These are phyloP conservation scores for Ostrea denselamellosa DNA, from an alignment of 1,140 invertebrate genomes.

Conservation along the genomic window DNA sequence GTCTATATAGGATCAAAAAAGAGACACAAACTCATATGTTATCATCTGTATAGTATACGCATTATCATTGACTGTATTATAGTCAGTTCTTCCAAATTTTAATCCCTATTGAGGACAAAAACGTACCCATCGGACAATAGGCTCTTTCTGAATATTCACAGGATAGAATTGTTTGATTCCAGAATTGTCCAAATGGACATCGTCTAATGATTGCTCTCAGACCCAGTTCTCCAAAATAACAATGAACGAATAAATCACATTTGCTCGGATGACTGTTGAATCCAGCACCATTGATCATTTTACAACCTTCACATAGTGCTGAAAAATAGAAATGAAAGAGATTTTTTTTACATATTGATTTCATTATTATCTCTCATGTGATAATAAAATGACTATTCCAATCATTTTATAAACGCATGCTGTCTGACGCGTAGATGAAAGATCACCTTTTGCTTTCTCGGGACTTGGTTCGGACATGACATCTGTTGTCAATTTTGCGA, in stretches of 20 bases:
- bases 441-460: not conserved
- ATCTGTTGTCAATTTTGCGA: not conserved
- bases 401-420: not conserved
- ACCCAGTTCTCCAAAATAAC: slow-evolving; percentile 50
- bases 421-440: not conserved
- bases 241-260: slow-evolving; percentile 69
- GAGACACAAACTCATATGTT: too few species aligned
- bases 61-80: too few species aligned
- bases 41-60: too few species aligned
- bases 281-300: slow-evolving; percentile 63
- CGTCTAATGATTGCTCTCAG: slow-evolving; percentile 56
- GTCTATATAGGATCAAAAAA: not conserved
- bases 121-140: slow-evolving; percentile 56
- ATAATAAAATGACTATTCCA: too few species aligned
- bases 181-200: slow-evolving; percentile 64
- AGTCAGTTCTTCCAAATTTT: not conserved
- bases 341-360: too few species aligned
- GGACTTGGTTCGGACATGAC: not conserved
- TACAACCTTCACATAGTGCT: slow-evolving; percentile 56
- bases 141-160: slow-evolving; percentile 56
- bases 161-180: slow-evolving; percentile 60
- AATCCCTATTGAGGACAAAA: not conserved
- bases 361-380: too few species aligned
- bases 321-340: not conserved
- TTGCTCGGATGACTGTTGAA: slow-evolving; percentile 62